These are phyloP conservation scores for Lepidocolaptes lacrymiger DNA, from an alignment of 2,797 vertebrate species.

Conservation along the genomic window DNA sequence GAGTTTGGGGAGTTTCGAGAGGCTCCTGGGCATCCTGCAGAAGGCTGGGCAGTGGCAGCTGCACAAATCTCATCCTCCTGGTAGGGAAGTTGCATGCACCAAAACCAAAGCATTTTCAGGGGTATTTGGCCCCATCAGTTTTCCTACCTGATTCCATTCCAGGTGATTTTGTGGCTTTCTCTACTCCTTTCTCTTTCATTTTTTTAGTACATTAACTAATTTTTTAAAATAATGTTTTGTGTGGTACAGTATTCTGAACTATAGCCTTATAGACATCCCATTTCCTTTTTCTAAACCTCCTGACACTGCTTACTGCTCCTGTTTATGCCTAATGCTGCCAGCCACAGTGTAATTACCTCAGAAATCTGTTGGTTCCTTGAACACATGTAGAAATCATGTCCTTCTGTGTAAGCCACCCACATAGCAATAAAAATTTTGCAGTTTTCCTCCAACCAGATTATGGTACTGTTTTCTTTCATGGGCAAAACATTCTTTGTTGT, in stretches of 20 bases:
- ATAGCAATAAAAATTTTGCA: neutral
- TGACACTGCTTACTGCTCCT: neutral
- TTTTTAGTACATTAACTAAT: neutral
- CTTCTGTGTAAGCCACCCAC: neutral
- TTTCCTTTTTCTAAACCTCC: constrained; percentile 8
- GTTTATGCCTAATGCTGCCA: neutral
- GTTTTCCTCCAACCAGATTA: neutral
- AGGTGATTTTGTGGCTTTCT: neutral
- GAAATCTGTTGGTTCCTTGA: neutral
- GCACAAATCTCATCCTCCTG: neutral
- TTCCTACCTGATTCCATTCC: neutral
- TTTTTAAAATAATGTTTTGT: neutral
- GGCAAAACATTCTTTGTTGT: neutral
- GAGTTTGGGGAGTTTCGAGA: neutral
- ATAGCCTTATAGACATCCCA: neutral
- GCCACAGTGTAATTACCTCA: neutral
- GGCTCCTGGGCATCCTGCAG: neutral
- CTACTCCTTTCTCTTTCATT: neutral
- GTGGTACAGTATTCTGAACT: neutral
- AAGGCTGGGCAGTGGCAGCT: neutral
- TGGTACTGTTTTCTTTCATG: neutral
- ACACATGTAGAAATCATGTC: neutral
- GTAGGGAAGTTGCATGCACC: neutral
- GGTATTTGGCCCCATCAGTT: neutral
- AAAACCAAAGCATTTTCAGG: neutral